Evolutionary conservation across 2,888 invertebrate genomes (phyloP), one percentile per base, ranked within the genome.

Genomic region (Lithodes maja): DNA sequence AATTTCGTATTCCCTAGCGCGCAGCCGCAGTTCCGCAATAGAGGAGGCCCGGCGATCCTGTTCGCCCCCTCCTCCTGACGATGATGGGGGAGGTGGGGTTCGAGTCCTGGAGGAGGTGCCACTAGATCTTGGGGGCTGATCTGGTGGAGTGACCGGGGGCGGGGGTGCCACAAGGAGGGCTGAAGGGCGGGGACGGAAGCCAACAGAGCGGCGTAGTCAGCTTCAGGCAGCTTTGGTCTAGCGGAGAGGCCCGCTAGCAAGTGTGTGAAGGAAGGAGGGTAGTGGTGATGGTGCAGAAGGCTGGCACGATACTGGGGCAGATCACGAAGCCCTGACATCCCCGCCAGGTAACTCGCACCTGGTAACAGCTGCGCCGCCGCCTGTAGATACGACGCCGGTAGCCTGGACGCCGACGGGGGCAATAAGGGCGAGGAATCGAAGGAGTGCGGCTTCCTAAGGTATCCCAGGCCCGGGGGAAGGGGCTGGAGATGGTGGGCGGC

Each of bases 1-100:
- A 81, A 97, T 94, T 93, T 98, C 98, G 93, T 98, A 98, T 93
- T 98, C 98, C 84, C 98, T 95, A 0, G 98, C 98, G 92, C 98
- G 98, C 93, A 97, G 95, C 92, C 98, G 95, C 71, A 98, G 87
- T 81, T 90, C 92, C 3, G 92, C 92, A 79, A 92, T 92, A 68
- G 91, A 91, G 54, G 92, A 91, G 9, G 91, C 89, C 55, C 91
- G 86, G 15, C 91, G 86, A 61, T 92, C 92, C 68, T 92, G 92
- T n/a, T 91, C 91, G 2, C 83, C 89, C 17, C 85, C 89, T 9
- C 84, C 82, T n/a, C 85, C 17, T 33, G 79, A 52, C 3, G 77
- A 54, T 49, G 77, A 53, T 2, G 83, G 79, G n/a, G 81, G 82
- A 61, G 75, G 84, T 12, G 86, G 87, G 33, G 78, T 68, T 74